Evolutionary conservation across 2,797 vertebrate species (phyloP).

Genomic region (Streptopelia turtur): DNA sequence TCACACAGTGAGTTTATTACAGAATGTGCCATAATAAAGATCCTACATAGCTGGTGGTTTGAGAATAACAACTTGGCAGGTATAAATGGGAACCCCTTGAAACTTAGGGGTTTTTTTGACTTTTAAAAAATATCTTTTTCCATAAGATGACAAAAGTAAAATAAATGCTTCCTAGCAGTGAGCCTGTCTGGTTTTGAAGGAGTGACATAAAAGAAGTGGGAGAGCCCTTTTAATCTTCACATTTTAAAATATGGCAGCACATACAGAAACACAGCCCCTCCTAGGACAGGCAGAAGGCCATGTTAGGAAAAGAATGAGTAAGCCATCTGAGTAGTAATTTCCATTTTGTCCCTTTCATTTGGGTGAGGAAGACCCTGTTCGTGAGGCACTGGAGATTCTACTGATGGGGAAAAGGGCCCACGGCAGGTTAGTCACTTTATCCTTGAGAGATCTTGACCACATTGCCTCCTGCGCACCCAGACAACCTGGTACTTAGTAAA

Average conservation of each 20-base stretch:
- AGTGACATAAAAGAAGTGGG: background rate
- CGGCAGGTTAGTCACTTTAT: background rate
- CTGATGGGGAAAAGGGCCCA: background rate
- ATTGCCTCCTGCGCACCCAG: background rate
- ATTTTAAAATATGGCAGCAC: background rate
- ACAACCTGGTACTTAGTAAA: background rate
- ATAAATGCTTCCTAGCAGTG: background rate
- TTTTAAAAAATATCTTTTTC: background rate
- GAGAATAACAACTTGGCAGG: background rate
- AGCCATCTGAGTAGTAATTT: background rate
- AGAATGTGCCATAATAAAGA: background rate
- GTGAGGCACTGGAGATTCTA: background rate
- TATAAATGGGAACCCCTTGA: background rate
- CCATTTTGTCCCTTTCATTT: background rate
- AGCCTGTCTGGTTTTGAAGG: background rate
- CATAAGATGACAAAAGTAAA: background rate
- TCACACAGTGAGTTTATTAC: background rate
- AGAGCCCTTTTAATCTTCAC: background rate
- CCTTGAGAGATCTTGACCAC: background rate
- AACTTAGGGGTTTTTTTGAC: accelerated
- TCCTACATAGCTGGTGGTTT: background rate
- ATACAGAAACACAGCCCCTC: background rate
- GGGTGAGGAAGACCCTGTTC: background rate
- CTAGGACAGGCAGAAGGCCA: background rate
- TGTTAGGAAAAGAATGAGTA: background rate